Evolutionary conservation across 2,113 vertebrate species (phyloP).

Genomic region (Phrynosoma platyrhinos): DNA sequence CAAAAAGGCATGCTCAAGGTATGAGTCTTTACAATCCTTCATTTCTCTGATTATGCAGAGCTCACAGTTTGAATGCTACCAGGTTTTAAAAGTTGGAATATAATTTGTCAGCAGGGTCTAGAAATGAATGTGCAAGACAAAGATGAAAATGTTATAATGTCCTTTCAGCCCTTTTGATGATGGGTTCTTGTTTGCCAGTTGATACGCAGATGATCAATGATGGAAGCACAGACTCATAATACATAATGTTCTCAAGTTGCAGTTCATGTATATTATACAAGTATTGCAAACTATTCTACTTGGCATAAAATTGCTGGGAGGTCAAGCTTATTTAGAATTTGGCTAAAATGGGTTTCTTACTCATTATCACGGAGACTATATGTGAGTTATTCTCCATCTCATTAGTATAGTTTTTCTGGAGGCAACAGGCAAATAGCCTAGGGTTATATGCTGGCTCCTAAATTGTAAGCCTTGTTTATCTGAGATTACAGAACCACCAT

Average conservation of each 20-base stretch:
- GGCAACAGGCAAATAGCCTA: not conserved
- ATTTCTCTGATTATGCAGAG: constrained; percentile 24
- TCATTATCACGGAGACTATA: not conserved
- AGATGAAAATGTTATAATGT: constrained; percentile 27
- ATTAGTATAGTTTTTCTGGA: constrained; percentile 3
- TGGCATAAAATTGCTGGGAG: not conserved
- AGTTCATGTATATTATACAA: not conserved
- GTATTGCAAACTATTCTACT: not conserved
- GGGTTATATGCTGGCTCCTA: not conserved
- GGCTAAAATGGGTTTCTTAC: not conserved
- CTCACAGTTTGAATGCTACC: constrained; percentile 32
- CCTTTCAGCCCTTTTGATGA: not conserved
- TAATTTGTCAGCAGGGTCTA: constrained; percentile 51
- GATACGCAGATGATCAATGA: not conserved
- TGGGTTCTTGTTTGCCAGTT: not conserved
- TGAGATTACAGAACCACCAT: not conserved
- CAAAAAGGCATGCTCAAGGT: constrained; percentile 9
- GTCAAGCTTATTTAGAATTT: not conserved
- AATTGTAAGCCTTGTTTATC: constrained; percentile 5
- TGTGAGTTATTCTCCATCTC: not conserved
- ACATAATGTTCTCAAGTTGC: not conserved
- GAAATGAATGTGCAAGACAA: constrained; percentile 16
- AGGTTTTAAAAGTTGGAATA: constrained; percentile 26
- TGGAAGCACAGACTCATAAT: not conserved
- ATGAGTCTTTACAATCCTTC: constrained; percentile 35